phyloP scores from a whole-genome alignment of 2,888 invertebrate genomes.

The Eupithecia vulgata region DNA sequence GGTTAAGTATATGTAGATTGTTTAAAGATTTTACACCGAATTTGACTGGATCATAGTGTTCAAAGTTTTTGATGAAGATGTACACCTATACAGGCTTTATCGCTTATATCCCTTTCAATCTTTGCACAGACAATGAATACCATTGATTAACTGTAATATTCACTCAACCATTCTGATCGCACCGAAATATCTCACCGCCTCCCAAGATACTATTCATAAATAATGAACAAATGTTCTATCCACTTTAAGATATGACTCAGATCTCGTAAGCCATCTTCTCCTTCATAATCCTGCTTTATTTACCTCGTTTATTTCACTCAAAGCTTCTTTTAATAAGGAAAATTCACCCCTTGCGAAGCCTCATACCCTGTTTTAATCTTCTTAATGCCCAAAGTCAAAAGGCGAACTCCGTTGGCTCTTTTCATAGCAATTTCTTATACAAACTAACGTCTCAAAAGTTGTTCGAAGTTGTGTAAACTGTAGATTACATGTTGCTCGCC shows the following conservation, averaged over 20 bases:
- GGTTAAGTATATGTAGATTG: too few relatives aligned
- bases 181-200: not conserved
- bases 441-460: constrained; percentile 40
- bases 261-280: constrained; percentile 8
- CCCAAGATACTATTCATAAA: not conserved
- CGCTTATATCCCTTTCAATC: not conserved
- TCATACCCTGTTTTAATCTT: constrained; percentile 36
- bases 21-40: too few relatives aligned
- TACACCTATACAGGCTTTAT: not conserved
- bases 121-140: not conserved
- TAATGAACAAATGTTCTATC: constrained; percentile 9
- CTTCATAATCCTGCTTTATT: constrained; percentile 26
- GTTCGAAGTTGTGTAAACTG: constrained; percentile 40
- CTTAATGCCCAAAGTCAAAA: constrained; percentile 35
- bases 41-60: not conserved
- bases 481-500: constrained; percentile 44
- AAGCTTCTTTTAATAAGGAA: constrained; percentile 35
- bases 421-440: constrained; percentile 42
- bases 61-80: not conserved
- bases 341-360: constrained; percentile 25
- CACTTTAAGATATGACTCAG: constrained; percentile 14
- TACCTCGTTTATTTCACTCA: constrained; percentile 24
- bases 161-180: not conserved
- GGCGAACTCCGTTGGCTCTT: constrained; percentile 29
- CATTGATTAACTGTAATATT: not conserved